Conservation (phyloP, 53 echinoderm and acorn worm species). For the Holothuria leucospilota region DNA sequence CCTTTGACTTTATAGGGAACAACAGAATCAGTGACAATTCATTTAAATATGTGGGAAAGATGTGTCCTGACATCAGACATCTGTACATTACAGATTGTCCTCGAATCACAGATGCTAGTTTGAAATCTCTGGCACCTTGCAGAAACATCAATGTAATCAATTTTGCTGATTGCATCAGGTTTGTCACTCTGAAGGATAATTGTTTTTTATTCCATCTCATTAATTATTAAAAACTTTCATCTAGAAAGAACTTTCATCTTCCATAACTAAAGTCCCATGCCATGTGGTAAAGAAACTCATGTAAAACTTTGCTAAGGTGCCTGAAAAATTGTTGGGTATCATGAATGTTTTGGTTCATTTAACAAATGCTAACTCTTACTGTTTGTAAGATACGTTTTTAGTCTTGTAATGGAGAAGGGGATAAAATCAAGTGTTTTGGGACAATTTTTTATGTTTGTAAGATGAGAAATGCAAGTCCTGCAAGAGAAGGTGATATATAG, state of each 20-base stretch:
- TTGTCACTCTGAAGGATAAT: neutral
- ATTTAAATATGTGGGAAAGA: slow-evolving; percentile 86
- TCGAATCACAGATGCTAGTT: slow-evolving; percentile 90
- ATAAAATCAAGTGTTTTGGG: no score
- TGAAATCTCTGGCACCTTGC: slow-evolving; percentile 94
- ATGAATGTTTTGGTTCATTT: no score
- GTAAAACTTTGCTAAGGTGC: no score
- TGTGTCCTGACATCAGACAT: slow-evolving; percentile 84
- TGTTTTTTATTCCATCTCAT: no score
- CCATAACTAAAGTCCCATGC: neutral
- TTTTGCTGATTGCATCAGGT: slow-evolving; percentile 98
- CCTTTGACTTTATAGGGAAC: slow-evolving; percentile 64
- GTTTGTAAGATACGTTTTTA: no score
- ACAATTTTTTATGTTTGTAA: no score
- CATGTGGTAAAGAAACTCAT: no score
- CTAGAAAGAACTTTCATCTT: neutral
- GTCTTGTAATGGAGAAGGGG: no score
- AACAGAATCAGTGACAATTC: slow-evolving; percentile 79
- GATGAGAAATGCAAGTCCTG: no score
- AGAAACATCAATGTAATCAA: slow-evolving; percentile 97
- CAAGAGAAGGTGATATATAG: no score
- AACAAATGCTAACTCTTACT: no score
- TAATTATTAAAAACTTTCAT: neutral
- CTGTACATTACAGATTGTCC: slow-evolving; percentile 96
- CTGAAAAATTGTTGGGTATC: no score